Conservation (phyloP, 1,140 invertebrate species). For the Drosophila mojavensis region DNA sequence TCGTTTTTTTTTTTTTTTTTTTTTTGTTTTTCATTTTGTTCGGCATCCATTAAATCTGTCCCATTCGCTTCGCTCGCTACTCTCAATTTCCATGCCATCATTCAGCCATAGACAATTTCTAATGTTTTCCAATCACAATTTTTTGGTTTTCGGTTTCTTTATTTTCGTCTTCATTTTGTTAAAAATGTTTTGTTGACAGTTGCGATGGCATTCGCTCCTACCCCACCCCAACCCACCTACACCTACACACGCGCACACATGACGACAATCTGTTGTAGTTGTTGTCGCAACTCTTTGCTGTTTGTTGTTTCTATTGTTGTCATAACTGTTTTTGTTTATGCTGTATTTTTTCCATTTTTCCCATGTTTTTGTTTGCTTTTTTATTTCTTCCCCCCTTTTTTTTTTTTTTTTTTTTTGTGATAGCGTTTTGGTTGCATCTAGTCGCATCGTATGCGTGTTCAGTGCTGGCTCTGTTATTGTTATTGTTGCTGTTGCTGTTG, state of each 20-base stretch:
- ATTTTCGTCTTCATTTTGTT: constrained; percentile 48
- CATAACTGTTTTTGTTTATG: constrained; percentile 71
- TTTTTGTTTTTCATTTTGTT: not conserved
- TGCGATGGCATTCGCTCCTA: constrained; percentile 17
- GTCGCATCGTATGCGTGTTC: constrained; percentile 5
- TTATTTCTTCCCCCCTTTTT: constrained; percentile 7
- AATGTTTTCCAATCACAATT: constrained; percentile 70
- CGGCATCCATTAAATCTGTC: constrained; percentile 12
- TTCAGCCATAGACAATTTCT: constrained; percentile 57
- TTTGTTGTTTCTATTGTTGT: constrained; percentile 74
- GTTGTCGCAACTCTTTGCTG: constrained; percentile 56
- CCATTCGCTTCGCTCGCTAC: not conserved
- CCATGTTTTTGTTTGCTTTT: constrained; percentile 14
- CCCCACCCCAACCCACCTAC: not conserved
- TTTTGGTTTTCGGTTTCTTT: constrained; percentile 41
- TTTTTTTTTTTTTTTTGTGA: not conserved
- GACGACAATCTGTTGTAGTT: constrained; percentile 48
- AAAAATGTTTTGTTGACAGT: constrained; percentile 69
- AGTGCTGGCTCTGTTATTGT: constrained; percentile 37
- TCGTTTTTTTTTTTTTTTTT: not conserved
- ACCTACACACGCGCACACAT: constrained; percentile 26
- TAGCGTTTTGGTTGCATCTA: not conserved
- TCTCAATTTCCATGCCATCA: constrained; percentile 28
- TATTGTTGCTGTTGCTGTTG: constrained; percentile 20
- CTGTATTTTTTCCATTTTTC: constrained; percentile 37